Conservation (phyloP, 2,797 vertebrate genomes). For the Poecilia velifera region DNA sequence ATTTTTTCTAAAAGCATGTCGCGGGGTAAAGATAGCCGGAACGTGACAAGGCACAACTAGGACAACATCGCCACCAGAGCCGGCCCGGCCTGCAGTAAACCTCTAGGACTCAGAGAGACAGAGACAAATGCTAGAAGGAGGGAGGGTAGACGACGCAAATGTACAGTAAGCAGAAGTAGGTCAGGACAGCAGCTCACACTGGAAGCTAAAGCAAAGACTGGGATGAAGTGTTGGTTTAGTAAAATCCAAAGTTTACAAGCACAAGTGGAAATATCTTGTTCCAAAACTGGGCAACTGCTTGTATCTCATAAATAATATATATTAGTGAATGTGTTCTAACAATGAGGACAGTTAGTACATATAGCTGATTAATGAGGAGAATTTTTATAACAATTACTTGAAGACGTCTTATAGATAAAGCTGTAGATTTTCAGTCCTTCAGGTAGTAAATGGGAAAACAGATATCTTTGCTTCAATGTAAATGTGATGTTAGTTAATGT, state of each 20-base stretch:
- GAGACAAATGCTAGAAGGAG: constrained; percentile 14
- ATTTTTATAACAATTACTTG: neutral
- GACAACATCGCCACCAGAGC: constrained; percentile 79
- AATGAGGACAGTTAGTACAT: neutral
- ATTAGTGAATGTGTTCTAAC: constrained; percentile 6
- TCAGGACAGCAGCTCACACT: neutral
- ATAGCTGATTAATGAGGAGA: neutral
- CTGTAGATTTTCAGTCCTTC: neutral
- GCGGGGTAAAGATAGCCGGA: constrained; percentile 96
- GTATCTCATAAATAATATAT: constrained; percentile 11
- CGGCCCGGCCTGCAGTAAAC: constrained; percentile 31
- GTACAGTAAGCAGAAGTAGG: constrained; percentile 5
- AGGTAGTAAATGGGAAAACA: neutral
- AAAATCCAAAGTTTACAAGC: neutral
- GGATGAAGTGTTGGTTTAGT: neutral
- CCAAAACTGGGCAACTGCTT: constrained; percentile 25
- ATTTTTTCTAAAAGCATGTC: constrained; percentile 98
- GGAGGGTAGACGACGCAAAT: neutral
- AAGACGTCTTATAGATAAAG: neutral
- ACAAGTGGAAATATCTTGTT: constrained; percentile 1
- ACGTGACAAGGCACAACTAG: constrained; percentile 92
- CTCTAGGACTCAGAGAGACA: constrained; percentile 49
- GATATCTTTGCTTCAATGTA: neutral
- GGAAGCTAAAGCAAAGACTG: constrained; percentile 3
- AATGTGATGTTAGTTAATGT: neutral